A percentile compares a stretch with the other conserved stretches of the same genome.
phyloP scores from a whole-genome alignment of 2,888 invertebrate genomes.

The Apoderus coryli region DNA sequence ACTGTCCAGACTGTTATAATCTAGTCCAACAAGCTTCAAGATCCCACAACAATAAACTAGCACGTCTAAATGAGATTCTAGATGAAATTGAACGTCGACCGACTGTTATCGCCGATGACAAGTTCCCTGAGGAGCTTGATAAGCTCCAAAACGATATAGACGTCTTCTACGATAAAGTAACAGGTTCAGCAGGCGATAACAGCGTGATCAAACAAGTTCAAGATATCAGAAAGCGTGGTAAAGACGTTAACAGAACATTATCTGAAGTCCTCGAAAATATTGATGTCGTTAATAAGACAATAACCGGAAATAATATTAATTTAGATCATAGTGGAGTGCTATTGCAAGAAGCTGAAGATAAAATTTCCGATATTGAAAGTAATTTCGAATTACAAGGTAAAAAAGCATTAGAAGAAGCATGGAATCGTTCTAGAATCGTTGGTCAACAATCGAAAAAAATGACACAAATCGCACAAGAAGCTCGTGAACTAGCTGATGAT shows the following conservation, averaged over 20 bases:
- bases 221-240: slow-evolving; percentile 52
- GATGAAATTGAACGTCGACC: slow-evolving; percentile 85
- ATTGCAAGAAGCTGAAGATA: slow-evolving; percentile 1
- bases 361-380: slow-evolving; percentile 24
- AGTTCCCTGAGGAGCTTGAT: slow-evolving; percentile 74
- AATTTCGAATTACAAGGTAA: slow-evolving; percentile 74
- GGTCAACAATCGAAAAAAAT: slow-evolving; percentile 88
- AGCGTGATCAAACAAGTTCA: slow-evolving; percentile 53
- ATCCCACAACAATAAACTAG: slow-evolving; percentile 56
- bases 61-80: slow-evolving; percentile 58
- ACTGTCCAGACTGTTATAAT: slow-evolving; percentile 93
- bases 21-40: slow-evolving; percentile 80
- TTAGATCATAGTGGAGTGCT: slow-evolving; percentile 13
- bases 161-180: slow-evolving; percentile 59
- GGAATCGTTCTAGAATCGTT: slow-evolving; percentile 64
- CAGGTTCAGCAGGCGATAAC: slow-evolving; percentile 49
- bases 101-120: slow-evolving; percentile 77
- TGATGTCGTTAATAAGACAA: slow-evolving; percentile 25
- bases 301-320: slow-evolving; percentile 12
- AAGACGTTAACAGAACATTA: slow-evolving; percentile 44
- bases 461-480: slow-evolving; percentile 81
- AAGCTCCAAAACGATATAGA: slow-evolving; percentile 66
- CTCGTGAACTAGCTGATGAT: slow-evolving; percentile 67
- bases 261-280: slow-evolving; percentile 33
- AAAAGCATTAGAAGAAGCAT: slow-evolving; percentile 64